Evolutionary conservation across 2,113 vertebrate genomes (phyloP), one percentile per base, ranked within the genome.

Genomic region (Nesospiza acunhae): DNA sequence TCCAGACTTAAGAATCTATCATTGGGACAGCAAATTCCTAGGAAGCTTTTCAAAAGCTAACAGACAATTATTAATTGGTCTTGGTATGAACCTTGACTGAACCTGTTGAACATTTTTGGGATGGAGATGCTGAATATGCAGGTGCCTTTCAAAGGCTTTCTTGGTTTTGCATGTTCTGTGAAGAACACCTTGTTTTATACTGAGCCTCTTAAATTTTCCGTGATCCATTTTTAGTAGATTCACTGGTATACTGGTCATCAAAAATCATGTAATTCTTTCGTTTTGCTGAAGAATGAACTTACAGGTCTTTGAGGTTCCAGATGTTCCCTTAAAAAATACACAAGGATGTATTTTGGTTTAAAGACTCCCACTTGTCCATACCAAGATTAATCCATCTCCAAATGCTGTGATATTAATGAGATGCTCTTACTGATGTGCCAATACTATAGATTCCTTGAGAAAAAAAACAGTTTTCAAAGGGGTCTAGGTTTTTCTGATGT

Each of bases 21-120:
- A 87, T 86, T 98, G 67, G 94, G 85, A 77, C 79, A 56, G 15
- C 26, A 91, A 26, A 37, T 18, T 44, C 94, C 95, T 28, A 98
- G 81, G 91, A 96, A 97, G 87, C 98, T 98, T 87, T 98, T 98
- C 73, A 94, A 96, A 89, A 70, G 33, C 28, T 89, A 47, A 73
- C 44, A 42, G 46, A 58, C 44, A 84, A 63, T 60, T 81, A 70
- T 53, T 84, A 90, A 39, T 31, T 62, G 8, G 77, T 64, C 30
- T 78, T 6, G 3, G 44, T 49, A 53, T 15, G n/a, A 88, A 41
- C 31, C 11, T 33, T 42, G 41, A 62, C 18, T 47, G n/a, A 60
- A 72, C 37, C 17, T 27, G 9, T 64, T 81, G 47, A 56, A 7
- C 35, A 6, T 22, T n/a, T 72, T 58, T 58, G 35, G 75, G 52